A percentile compares a stretch with the other conserved stretches of the same genome.
These are phyloP conservation scores for Pseudococcus viburni DNA, from an alignment of 2,888 invertebrate species.

Conservation along the genomic window DNA sequence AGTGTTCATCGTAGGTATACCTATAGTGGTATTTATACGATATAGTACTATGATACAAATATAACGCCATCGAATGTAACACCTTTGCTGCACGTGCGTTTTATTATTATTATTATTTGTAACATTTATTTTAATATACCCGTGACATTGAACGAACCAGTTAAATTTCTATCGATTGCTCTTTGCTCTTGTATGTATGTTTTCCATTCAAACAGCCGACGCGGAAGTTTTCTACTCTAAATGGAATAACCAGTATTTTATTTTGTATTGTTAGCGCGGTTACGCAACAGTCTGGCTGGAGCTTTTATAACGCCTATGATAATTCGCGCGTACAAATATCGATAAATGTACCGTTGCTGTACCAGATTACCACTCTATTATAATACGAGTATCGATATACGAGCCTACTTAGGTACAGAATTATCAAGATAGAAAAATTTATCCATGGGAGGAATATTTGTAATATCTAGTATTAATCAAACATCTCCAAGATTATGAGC, in stretches of 20 bases:
- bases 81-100: slow-evolving; percentile 52
- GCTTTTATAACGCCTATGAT: slow-evolving; percentile 40
- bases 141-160: slow-evolving; percentile 55
- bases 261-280: slow-evolving; percentile 32
- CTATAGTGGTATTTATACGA: not conserved
- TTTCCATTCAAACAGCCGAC: slow-evolving; percentile 52
- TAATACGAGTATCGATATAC: too few relatives aligned
- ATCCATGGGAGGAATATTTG: too few relatives aligned
- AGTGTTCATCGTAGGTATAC: not conserved
- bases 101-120: slow-evolving; percentile 45
- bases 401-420: too few relatives aligned
- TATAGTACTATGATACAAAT: too few relatives aligned
- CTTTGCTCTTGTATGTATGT: slow-evolving; percentile 16
- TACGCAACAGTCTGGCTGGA: slow-evolving; percentile 42
- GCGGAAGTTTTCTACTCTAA: slow-evolving; percentile 53
- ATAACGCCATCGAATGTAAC: slow-evolving; percentile 28
- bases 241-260: slow-evolving; percentile 55
- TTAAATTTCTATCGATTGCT: slow-evolving; percentile 40
- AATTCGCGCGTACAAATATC: not conserved
- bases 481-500: too few relatives aligned
- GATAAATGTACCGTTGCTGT: not conserved
- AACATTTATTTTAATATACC: slow-evolving; percentile 43
- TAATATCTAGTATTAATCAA: too few relatives aligned
- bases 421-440: too few relatives aligned
- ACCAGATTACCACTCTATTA: too few relatives aligned